Evolutionary conservation across 2,888 invertebrate species (phyloP).

Genomic region (Barypeithes pellucidus): DNA sequence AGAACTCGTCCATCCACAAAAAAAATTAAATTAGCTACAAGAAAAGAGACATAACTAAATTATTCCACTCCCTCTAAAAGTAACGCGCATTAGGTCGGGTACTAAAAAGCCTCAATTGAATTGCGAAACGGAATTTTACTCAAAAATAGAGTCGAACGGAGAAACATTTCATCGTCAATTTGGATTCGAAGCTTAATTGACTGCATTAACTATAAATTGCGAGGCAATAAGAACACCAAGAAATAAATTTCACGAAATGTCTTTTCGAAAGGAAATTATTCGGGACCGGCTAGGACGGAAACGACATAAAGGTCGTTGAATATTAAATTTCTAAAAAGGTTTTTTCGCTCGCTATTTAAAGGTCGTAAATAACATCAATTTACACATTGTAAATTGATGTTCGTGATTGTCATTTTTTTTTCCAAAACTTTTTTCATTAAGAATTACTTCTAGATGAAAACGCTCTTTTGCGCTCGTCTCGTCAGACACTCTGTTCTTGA

Average conservation of each 20-base stretch:
- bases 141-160: conserved; percentile 24
- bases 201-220: conserved; percentile 35
- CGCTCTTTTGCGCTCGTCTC: no score
- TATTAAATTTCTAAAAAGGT: conserved; percentile 7
- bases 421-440: no score
- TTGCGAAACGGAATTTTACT: conserved; percentile 26
- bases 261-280: conserved; percentile 29
- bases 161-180: conserved; percentile 31
- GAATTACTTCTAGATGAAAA: no score
- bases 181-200: conserved; percentile 27
- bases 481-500: no score
- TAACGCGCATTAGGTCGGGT: conserved; percentile 24
- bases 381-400: neutral
- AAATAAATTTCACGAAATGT: conserved; percentile 28
- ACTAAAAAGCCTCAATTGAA: conserved; percentile 32
- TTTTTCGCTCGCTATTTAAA: conserved; percentile 5
- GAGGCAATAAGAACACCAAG: conserved; percentile 28
- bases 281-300: conserved; percentile 16
- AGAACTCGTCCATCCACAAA: neutral
- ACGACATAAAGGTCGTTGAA: conserved; percentile 5
- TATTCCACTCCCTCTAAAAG: conserved; percentile 20
- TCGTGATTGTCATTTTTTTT: no score
- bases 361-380: neutral
- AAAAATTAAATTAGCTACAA: neutral
- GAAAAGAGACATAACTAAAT: conserved; percentile 16